A percentile compares a stretch with the other conserved stretches of the same genome.
Evolutionary conservation across 2,113 vertebrate species (phyloP).

Genomic region (Anarhynchus alexandrinus): DNA sequence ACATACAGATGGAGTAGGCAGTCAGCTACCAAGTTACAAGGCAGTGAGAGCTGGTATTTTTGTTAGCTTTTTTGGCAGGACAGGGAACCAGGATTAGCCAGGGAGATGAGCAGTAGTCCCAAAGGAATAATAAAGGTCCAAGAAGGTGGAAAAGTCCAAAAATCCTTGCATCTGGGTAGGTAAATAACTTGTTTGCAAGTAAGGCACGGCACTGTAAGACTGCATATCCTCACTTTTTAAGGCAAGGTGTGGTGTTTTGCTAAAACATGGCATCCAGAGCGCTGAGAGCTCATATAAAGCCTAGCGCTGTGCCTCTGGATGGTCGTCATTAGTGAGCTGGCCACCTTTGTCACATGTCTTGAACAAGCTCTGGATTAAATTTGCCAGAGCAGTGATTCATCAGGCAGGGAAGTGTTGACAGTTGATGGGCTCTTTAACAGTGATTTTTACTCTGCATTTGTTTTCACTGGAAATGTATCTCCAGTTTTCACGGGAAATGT

Average conservation of each 20-base stretch:
- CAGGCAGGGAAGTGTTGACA: slow-evolving; percentile 1
- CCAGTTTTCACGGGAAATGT: neutral
- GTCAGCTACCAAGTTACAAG: neutral
- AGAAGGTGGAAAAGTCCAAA: slow-evolving; percentile 14
- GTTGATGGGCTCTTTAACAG: slow-evolving; percentile 1
- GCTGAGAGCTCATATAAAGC: neutral
- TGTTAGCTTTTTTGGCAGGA: neutral
- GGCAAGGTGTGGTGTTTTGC: neutral
- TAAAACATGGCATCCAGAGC: neutral
- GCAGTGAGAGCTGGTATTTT: neutral
- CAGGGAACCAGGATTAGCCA: neutral
- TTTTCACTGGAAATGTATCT: neutral
- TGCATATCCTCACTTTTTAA: neutral
- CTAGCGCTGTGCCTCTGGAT: neutral
- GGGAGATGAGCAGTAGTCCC: neutral
- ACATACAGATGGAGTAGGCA: neutral
- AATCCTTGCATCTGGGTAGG: neutral
- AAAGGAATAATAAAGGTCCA: neutral
- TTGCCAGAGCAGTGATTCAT: slow-evolving; percentile 59
- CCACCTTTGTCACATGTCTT: neutral
- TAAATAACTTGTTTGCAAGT: neutral
- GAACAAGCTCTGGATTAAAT: neutral
- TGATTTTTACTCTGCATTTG: no score
- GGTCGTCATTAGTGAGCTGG: neutral
- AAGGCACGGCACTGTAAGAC: neutral